phyloP scores from a whole-genome alignment of 2,888 invertebrate species.

The Tillus elongatus region DNA sequence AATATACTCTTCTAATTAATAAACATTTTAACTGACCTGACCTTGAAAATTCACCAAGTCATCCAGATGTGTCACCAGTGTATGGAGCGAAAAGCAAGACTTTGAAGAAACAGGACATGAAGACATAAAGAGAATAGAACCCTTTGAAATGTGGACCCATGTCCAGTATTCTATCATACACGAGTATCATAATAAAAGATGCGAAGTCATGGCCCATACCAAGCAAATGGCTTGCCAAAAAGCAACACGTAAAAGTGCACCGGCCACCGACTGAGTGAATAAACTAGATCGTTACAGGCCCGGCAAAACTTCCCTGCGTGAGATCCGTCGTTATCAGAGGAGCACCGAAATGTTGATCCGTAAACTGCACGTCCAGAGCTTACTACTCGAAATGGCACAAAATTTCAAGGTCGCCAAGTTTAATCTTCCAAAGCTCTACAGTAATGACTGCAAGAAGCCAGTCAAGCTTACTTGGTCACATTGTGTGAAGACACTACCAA shows the following conservation, averaged over 20 bases:
- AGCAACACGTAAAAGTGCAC: constrained; percentile 9
- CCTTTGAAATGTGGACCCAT: too few species aligned
- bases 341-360: constrained; percentile 54
- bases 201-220: constrained; percentile 10
- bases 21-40: too few species aligned
- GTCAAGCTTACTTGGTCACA: constrained; percentile 86
- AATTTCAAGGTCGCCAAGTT: constrained; percentile 88
- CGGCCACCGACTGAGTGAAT: constrained; percentile 10
- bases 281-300: constrained; percentile 10
- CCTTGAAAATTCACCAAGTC: too few species aligned
- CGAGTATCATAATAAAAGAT: too few species aligned
- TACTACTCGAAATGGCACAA: constrained; percentile 88
- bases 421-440: constrained; percentile 68
- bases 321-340: constrained; percentile 53
- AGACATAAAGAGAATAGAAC: too few species aligned
- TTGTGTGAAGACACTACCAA: constrained; percentile 97
- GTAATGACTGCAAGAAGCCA: constrained; percentile 60
- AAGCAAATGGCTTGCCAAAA: constrained; percentile 49
- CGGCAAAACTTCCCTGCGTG: constrained; percentile 20
- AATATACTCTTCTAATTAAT: too few species aligned
- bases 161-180: too few species aligned
- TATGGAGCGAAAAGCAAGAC: too few species aligned
- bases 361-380: constrained; percentile 77
- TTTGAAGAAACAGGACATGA: too few species aligned
- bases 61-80: too few species aligned